Evolutionary conservation across 2,888 invertebrate genomes (phyloP).

Genomic region (Synanthedon andrenaeformis): DNA sequence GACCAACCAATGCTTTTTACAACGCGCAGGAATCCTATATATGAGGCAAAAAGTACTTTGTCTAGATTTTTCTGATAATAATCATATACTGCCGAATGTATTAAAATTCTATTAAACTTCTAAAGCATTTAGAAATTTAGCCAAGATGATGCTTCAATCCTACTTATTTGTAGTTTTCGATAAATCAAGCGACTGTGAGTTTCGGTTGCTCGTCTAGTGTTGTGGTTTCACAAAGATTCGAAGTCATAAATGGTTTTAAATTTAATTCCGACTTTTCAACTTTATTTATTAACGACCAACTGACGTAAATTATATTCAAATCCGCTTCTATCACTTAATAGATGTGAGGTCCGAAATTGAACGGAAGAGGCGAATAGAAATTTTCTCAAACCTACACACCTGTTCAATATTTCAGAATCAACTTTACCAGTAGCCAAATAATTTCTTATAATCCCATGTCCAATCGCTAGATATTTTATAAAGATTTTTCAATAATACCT

Average conservation of each 20-base stretch:
- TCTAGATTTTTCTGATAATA: no score
- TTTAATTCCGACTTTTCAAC: background rate
- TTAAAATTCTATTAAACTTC: no score
- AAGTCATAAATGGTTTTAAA: background rate
- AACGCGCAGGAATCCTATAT: no score
- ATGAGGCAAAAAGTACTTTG: no score
- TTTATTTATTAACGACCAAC: conserved; percentile 13
- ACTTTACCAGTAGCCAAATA: conserved; percentile 55
- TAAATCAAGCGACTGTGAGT: no score
- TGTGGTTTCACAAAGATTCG: background rate
- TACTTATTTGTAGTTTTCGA: no score
- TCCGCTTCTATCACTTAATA: conserved; percentile 21
- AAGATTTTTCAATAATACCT: conserved; percentile 50
- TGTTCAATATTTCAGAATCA: conserved; percentile 56
- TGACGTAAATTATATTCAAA: conserved; percentile 49
- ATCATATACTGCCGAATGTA: no score
- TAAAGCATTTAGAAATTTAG: no score
- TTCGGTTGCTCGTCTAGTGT: background rate
- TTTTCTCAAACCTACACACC: background rate
- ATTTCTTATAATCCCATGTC: conserved; percentile 53
- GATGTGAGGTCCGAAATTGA: conserved; percentile 12
- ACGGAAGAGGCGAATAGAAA: background rate
- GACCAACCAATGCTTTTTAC: no score
- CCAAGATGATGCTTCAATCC: no score
- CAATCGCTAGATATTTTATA: conserved; percentile 43